phyloP scores from a whole-genome alignment of 2,888 invertebrate genomes.

The Acleris sparsana region DNA sequence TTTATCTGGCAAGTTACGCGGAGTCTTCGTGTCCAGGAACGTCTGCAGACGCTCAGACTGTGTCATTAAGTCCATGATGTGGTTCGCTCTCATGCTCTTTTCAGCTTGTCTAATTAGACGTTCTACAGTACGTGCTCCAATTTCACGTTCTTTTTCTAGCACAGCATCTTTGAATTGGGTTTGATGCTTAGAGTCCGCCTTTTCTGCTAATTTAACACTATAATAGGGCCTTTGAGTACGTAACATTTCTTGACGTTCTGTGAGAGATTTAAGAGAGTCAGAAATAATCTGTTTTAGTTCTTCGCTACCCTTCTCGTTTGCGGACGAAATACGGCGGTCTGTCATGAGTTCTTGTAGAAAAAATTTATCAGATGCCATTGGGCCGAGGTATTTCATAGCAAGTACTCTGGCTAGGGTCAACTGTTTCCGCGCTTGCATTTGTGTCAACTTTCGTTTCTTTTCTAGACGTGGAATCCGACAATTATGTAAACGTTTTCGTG shows the following conservation, averaged over 20 bases:
- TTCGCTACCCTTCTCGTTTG: slow-evolving; percentile 64
- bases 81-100: slow-evolving; percentile 62
- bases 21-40: slow-evolving; percentile 70
- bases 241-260: slow-evolving; percentile 72
- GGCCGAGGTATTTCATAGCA: slow-evolving; percentile 77
- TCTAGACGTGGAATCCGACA: slow-evolving; percentile 68
- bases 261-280: slow-evolving; percentile 67
- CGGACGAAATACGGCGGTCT: slow-evolving; percentile 65
- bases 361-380: slow-evolving; percentile 78
- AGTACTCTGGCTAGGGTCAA: slow-evolving; percentile 69
- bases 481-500: slow-evolving; percentile 55
- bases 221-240: slow-evolving; percentile 74
- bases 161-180: slow-evolving; percentile 65
- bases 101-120: slow-evolving; percentile 65
- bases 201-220: slow-evolving; percentile 73
- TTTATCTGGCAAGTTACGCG: slow-evolving; percentile 70
- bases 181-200: slow-evolving; percentile 70
- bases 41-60: slow-evolving; percentile 74
- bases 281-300: slow-evolving; percentile 56
- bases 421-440: slow-evolving; percentile 70
- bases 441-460: slow-evolving; percentile 62
- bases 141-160: slow-evolving; percentile 65
- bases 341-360: slow-evolving; percentile 66
- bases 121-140: slow-evolving; percentile 65
- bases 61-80: slow-evolving; percentile 69